Evolutionary conservation across 2,888 invertebrate genomes (phyloP).

Genomic region (Tiphia femorata): DNA sequence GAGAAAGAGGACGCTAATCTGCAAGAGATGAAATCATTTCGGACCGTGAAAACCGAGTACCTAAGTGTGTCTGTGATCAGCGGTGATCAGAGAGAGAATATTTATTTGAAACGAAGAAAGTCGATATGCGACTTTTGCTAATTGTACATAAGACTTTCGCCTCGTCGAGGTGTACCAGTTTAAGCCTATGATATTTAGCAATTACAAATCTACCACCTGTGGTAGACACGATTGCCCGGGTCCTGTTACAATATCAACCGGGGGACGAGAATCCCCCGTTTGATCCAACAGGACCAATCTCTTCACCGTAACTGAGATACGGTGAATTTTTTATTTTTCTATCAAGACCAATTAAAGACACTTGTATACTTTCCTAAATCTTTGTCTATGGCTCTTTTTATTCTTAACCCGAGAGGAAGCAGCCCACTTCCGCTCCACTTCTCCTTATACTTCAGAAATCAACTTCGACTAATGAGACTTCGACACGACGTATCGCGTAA

Average conservation of each 20-base stretch:
- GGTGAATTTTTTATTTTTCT: constrained; percentile 40
- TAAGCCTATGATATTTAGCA: neutral
- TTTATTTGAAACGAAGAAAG: constrained; percentile 37
- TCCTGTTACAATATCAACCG: neutral
- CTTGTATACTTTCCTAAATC: constrained; percentile 59
- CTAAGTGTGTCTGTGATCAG: constrained; percentile 64
- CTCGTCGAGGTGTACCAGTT: too few relatives aligned
- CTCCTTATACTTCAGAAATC: too few relatives aligned
- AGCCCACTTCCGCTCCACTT: too few relatives aligned
- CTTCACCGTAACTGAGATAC: constrained; percentile 29
- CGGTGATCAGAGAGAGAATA: constrained; percentile 33
- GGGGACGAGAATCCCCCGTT: neutral
- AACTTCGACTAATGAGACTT: too few relatives aligned
- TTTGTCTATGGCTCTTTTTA: neutral
- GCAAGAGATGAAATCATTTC: constrained; percentile 4
- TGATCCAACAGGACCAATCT: constrained; percentile 39
- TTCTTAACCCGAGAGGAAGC: too few relatives aligned
- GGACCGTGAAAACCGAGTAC: constrained; percentile 56
- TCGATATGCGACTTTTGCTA: constrained; percentile 26
- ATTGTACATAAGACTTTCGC: constrained; percentile 24
- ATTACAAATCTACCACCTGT: neutral
- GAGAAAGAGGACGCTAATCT: neutral
- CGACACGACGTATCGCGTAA: too few relatives aligned
- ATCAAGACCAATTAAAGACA: constrained; percentile 52
- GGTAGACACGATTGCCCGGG: neutral